Percentiles rank a stretch among this genome's conserved stretches.
Conservation (phyloP, 2,113 vertebrate species). For the Dipodomys ordii region DNA sequence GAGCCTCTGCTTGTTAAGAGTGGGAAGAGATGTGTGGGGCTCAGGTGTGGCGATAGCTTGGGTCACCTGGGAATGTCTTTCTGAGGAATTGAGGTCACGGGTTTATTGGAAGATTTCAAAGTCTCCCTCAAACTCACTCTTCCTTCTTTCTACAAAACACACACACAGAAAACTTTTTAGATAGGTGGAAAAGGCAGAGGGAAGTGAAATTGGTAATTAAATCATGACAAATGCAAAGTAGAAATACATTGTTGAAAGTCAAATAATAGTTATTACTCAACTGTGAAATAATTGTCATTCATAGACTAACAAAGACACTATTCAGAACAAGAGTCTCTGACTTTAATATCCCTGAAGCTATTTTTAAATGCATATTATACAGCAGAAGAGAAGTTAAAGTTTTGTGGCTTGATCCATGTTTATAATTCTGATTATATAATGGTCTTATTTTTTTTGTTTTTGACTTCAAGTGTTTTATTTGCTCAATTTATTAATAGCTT, state of each 20-base stretch:
- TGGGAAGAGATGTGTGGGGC: conserved; percentile 19
- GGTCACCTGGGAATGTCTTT: conserved; percentile 29
- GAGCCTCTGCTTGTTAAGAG: conserved; percentile 24
- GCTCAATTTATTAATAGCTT: conserved; percentile 30
- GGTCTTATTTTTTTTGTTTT: conserved; percentile 25
- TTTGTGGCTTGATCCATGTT: not conserved
- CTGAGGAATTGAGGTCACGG: not conserved
- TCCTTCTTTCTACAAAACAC: conserved; percentile 14
- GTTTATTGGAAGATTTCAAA: not conserved
- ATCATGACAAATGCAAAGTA: conserved; percentile 63
- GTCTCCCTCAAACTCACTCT: not conserved
- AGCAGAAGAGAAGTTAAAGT: conserved; percentile 46
- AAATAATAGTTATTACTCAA: conserved; percentile 80
- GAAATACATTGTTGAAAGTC: conserved; percentile 72
- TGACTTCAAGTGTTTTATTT: not conserved
- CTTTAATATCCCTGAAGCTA: conserved; percentile 62
- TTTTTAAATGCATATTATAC: conserved; percentile 65
- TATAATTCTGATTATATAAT: conserved; percentile 45
- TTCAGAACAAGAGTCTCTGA: conserved; percentile 65
- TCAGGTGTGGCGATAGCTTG: conserved; percentile 34
- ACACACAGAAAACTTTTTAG: conserved; percentile 31
- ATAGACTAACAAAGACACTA: conserved; percentile 70
- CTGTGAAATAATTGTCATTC: conserved; percentile 72
- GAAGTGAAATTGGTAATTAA: conserved; percentile 73
- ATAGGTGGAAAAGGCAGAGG: conserved; percentile 40